Evolutionary conservation across 2,888 invertebrate species (phyloP), one percentile per base, ranked within the genome.

Genomic region (Antitype chi): DNA sequence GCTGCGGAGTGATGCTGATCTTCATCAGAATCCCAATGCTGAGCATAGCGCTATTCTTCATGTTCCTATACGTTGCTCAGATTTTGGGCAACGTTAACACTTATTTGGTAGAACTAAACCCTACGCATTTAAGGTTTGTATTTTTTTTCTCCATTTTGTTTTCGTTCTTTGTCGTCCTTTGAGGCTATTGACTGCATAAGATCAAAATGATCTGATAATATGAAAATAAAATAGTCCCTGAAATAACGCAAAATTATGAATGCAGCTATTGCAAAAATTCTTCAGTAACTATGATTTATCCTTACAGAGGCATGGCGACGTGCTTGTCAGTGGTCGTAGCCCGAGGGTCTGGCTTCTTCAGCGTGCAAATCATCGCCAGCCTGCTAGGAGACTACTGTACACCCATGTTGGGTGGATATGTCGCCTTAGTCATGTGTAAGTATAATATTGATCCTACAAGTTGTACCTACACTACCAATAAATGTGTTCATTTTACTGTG

Each of bases 271-370:
- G 17, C 32, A 64, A n/a, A 71, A 70, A 17, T 6, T n/a, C 4
- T 7, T 49, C 5, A 49, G 13, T n/a, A 55, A 25, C 25, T 52
- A 52, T 0, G 20, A 15, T 23, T 25, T 77, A 43, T 70, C 38
- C 43, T 90, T 88, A 4, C 91, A 95, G 95, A 77, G 95, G 95
- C 3, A 95, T 95, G 95, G 95, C 95, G 13, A 95, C 95, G 0
- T 95, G 95, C 74, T 85, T 95, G 8, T 95, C 95, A 0, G 95
- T 96, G 73, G 94, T 95, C 57, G 94, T 95, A 47, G 94, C 95
- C 0, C 92, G 96, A 68, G 95, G 95, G 0, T 94, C 93, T 63
- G 95, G 95, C 0, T 95, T 95, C 89, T 88, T 95, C 81, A 95
- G 95, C 78, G 94, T 96, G 23, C 95, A 95, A 80, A 81, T 95